These are phyloP conservation scores for Tenrec ecaudatus DNA, from an alignment of 2,113 vertebrate species.

Conservation along the genomic window DNA sequence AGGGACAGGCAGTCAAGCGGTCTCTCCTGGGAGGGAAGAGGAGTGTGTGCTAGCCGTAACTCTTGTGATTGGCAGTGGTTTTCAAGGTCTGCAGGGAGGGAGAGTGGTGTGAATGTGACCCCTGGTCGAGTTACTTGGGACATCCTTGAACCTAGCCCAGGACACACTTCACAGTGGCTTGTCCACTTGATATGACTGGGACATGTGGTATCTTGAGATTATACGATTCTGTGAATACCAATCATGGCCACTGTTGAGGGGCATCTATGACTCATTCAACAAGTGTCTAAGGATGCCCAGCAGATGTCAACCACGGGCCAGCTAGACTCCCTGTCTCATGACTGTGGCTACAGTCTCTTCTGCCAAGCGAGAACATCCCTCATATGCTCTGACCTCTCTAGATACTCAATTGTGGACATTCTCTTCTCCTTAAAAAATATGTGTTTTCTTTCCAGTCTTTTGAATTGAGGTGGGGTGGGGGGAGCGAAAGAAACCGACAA, in stretches of 20 bases:
- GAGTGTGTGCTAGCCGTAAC: not conserved
- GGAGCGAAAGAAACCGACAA: not conserved
- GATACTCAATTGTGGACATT: not conserved
- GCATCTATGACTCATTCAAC: not conserved
- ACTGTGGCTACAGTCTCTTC: not conserved
- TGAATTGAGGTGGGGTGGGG: not conserved
- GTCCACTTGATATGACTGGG: not conserved
- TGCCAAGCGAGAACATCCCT: not conserved
- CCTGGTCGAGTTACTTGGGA: not conserved
- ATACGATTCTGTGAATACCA: not conserved
- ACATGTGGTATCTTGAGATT: not conserved
- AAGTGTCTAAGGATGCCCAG: fast-evolving
- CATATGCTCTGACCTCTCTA: not conserved
- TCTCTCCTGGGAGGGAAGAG: not conserved
- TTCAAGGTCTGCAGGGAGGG: not conserved
- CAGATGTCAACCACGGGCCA: not conserved
- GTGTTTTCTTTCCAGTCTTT: not conserved
- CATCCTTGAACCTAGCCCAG: not conserved
- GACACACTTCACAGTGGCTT: not conserved
- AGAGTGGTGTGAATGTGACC: not conserved
- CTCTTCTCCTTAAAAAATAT: not conserved
- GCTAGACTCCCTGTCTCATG: fast-evolving
- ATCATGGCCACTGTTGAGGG: not conserved
- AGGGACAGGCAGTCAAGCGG: not conserved
- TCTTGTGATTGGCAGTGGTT: not conserved